Conservation (phyloP, 2,888 invertebrate genomes). For the Thereva nobilitata region DNA sequence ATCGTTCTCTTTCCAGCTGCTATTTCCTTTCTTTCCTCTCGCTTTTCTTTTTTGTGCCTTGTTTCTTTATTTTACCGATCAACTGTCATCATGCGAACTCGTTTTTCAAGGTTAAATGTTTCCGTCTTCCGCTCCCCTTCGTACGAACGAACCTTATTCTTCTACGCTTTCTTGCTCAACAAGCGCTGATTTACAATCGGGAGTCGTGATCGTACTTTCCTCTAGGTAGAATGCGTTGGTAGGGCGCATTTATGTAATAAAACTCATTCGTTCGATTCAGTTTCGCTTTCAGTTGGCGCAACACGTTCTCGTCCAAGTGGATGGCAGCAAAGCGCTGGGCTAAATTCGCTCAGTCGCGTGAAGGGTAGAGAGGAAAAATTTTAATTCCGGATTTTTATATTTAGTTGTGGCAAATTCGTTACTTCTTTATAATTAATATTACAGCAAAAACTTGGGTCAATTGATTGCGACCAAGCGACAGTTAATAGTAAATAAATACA, state of each 20-base stretch:
- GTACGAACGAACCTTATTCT: conserved; percentile 7
- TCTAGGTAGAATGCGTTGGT: conserved; percentile 28
- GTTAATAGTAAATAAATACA: too few relatives aligned
- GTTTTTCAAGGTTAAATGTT: conserved; percentile 41
- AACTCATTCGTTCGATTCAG: conserved; percentile 2
- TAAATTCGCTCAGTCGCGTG: too few relatives aligned
- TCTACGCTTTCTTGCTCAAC: conserved; percentile 29
- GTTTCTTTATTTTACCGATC: conserved; percentile 31
- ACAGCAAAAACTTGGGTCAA: too few relatives aligned
- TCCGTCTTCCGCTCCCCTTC: conserved; percentile 12
- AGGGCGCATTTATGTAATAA: conserved; percentile 31
- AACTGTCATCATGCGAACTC: conserved; percentile 41
- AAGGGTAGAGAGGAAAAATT: too few relatives aligned
- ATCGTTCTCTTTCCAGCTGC: conserved; percentile 28
- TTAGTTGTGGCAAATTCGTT: too few relatives aligned
- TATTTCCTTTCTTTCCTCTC: conserved; percentile 26
- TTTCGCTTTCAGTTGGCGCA: conserved; percentile 25
- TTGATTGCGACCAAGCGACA: too few relatives aligned
- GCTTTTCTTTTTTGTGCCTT: conserved; percentile 21
- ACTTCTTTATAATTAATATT: too few relatives aligned
- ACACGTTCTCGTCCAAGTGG: neutral
- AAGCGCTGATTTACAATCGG: conserved; percentile 27
- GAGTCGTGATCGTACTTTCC: conserved; percentile 31
- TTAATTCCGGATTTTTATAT: too few relatives aligned
- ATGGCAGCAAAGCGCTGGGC: too few relatives aligned